phyloP scores from a whole-genome alignment of 2,888 invertebrate genomes.

The Drosophila siamana region DNA sequence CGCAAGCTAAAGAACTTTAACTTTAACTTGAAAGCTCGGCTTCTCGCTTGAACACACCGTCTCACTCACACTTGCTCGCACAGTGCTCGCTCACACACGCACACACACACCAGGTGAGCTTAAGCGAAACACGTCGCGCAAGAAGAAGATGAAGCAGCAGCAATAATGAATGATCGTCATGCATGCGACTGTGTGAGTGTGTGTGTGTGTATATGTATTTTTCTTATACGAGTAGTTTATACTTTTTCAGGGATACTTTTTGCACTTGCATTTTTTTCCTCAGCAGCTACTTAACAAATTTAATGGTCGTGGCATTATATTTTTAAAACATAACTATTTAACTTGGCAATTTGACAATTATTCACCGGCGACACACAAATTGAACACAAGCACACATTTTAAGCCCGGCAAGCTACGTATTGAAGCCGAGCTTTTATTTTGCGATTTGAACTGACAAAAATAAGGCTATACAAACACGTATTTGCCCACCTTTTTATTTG shows the following conservation, averaged over 20 bases:
- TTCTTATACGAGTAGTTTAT: constrained; percentile 30
- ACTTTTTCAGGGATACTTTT: constrained; percentile 34
- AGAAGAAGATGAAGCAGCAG: constrained; percentile 53
- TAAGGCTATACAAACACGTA: background rate
- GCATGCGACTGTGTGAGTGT: constrained; percentile 29
- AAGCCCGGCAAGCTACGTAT: constrained; percentile 36
- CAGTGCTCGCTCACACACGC: constrained; percentile 23
- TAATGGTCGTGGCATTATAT: constrained; percentile 28
- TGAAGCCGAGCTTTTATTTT: constrained; percentile 23
- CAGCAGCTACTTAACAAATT: constrained; percentile 18
- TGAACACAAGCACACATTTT: constrained; percentile 15
- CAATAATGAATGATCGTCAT: constrained; percentile 70
- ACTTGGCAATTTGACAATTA: constrained; percentile 3
- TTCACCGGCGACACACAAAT: constrained; percentile 25
- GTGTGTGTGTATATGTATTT: constrained; percentile 32
- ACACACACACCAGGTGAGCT: constrained; percentile 61
- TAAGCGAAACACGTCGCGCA: constrained; percentile 70
- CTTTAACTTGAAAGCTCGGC: constrained; percentile 61
- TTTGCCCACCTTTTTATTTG: constrained; percentile 15
- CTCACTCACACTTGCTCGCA: constrained; percentile 32
- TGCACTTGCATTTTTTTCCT: constrained; percentile 32
- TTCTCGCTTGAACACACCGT: constrained; percentile 22
- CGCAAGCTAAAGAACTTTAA: constrained; percentile 73
- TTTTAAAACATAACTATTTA: background rate
- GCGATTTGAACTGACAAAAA: constrained; percentile 8